Base-by-base conservation (phyloP, 1,140 invertebrate species). In the Subanguina moxae region DNA sequence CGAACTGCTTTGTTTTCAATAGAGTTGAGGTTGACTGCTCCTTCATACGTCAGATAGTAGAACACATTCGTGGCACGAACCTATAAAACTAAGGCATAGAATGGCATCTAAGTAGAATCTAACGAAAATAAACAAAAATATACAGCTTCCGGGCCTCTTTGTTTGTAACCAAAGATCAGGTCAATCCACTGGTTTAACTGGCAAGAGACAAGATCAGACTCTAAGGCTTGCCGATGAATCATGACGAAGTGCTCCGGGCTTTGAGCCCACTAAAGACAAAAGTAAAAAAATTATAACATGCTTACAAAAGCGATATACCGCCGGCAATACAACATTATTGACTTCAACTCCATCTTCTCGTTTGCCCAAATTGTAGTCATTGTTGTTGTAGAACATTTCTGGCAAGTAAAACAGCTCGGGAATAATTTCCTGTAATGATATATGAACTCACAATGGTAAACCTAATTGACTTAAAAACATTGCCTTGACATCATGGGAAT, bases 111-210 rank as follows among this genome's bases (percentile, higher is more conserved):
- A 38, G 11, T 38, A 38, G n/a, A 11, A 52, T n/a, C 11, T 19
- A 52, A 64, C 17, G n/a, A n/a, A n/a, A n/a, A n/a, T n/a, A 68
- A 17, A 7, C 13, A 58, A 59, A 59, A 59, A 61, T n/a, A 15
- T n/a, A 79, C 88, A 5, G 95, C 95, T 86, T 98, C 95, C 0
- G 95, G 94, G 32, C 90, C 94, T 88, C 91, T 88, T 84, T 99
- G 96, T 84, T 98, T 98, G 84, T 98, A 99, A 61, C 96, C 96
- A 84, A 98, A 99, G 78, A 98, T 96, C 58, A 99, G 86, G 86
- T 99, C 96, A 75, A 99, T 97, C 96, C 96, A 99, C 83, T 98
- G 94, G 83, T 99, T 95, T 64, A 99, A 87, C 86, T 98, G 95
- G 84, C 94, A 97, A 42, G 93, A 97, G 1, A 99, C 96, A 82